Evolutionary conservation across 2,797 vertebrate species (phyloP), one percentile per base, ranked within the genome.

Genomic region (Anguilla obscura): DNA sequence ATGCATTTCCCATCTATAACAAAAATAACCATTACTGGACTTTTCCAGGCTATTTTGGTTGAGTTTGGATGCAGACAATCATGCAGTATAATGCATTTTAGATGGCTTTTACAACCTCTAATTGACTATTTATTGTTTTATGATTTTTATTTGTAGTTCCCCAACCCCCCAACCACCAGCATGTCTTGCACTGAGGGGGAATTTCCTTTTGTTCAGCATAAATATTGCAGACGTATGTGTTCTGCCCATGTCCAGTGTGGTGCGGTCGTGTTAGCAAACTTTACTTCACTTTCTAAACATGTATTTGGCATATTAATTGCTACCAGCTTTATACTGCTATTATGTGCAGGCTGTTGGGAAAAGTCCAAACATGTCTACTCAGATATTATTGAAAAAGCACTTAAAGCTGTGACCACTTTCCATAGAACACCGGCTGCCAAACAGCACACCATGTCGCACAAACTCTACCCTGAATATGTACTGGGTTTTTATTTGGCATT

Each of bases 121-220:
- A 87, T 71, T 82, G 33, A 86, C 36, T 91, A 90, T 92, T 91
- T 86, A 86, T 89, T 90, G 90, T 90, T 92, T 91, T 90, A 88
- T 60, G 30, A 74, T 45, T 85, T 58, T 79, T 5, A 24, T 58
- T 30, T 88, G 87, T 54, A 9, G 27, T 30, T 24, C 30, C 30
- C 0, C 79, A 5, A 14, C 3, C 79, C 10, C 24, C 7, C 21
- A 21, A 40, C 3, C 40, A 40, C 40, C 21, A n/a, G 58, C 21
- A 27, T 50, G 10, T 40, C 56, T 56, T 88, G 24, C 60, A 71
- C 54, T 87, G 16, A 71, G 69, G 33, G 69, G 60, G 27, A 84
- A 85, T 58, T 85, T 88, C 4, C 82, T 16, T 88, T 74, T 56
- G 87, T 33, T 36, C 21, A 16, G 48, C 63, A 71, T 50, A 52